Conservation (phyloP, 1,140 invertebrate genomes). For the Ceratosolen fusciceps region DNA sequence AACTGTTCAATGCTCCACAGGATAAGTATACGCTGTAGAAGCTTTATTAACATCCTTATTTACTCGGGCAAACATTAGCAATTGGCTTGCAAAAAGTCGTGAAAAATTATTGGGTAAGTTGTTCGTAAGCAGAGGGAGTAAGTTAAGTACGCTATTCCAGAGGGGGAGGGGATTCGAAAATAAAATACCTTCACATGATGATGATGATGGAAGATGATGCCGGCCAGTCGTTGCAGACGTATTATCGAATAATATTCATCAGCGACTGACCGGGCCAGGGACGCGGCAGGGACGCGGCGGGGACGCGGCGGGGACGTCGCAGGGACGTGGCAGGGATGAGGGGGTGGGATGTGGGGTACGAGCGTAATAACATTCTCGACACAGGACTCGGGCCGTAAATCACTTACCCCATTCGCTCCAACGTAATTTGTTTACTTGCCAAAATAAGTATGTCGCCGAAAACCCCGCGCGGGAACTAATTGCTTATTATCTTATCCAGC, state of each 20-base stretch:
- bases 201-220: too few relatives aligned
- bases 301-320: too few relatives aligned
- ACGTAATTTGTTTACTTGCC: conserved; percentile 1
- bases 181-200: neutral
- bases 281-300: too few relatives aligned
- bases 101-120: neutral
- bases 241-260: neutral
- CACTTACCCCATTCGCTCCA: neutral
- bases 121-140: too few relatives aligned
- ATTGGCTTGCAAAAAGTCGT: neutral
- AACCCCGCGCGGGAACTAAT: neutral
- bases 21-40: neutral
- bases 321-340: too few relatives aligned
- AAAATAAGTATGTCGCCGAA: conserved; percentile 11
- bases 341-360: too few relatives aligned
- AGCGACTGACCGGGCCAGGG: too few relatives aligned
- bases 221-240: neutral
- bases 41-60: neutral
- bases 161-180: neutral
- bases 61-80: too few relatives aligned
- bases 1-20: neutral
- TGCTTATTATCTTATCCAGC: neutral
- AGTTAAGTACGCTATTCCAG: too few relatives aligned
- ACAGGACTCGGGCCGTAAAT: neutral
- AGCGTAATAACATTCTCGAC: neutral